Base-by-base conservation (phyloP, 2,113 vertebrate genomes). In the Mastomys coucha region DNA sequence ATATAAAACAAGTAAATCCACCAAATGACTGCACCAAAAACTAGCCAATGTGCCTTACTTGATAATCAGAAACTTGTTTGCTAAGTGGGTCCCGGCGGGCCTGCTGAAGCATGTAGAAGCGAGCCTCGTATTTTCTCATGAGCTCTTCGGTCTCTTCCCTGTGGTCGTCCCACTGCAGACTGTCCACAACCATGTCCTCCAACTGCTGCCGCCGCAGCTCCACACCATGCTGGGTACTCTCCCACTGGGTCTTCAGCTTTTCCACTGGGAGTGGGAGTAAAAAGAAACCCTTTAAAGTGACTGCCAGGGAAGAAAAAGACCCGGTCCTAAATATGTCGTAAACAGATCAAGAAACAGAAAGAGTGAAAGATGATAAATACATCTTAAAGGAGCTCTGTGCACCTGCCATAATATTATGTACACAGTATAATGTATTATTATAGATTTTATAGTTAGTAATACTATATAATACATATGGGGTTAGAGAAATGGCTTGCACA, bases 191-290 rank as follows among this genome's bases (percentile, higher is more conserved):
- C 99, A 99, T 99, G 96, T 98, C 97, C 91, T 99, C 99, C 82
- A 99, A 99, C 98, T 99, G 99, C 97, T 99, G 99, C 93, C 99
- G 99, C 5, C 99, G 98, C 24, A 99, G 88, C 98, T 99, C 99
- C 0, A 99, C 99, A 0, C 99, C 99, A 0, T 99, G 98, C 98
- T 99, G 99, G 0, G 99, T 99, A 89, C 53, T 98, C 96, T 99
- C 99, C 99, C 99, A 99, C 95, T 99, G 99, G 98, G 96, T 99
- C 97, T 98, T 99, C 3, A 99, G 99, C 97, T 98, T 99, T 95
- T 99, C 99, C 98, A 99, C 99, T 99, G 93, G 20, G 10, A 2
- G 75, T 26, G 93, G 91, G 0, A 72, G 0, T 36, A 70, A 16
- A 95, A 95, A 19, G 16, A 13, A 84, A 82, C 60, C 87, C 86